Percentiles rank a stretch among this genome's conserved stretches.
Conservation (phyloP, 2,113 vertebrate genomes). For the Chascanopsetta lugubris region DNA sequence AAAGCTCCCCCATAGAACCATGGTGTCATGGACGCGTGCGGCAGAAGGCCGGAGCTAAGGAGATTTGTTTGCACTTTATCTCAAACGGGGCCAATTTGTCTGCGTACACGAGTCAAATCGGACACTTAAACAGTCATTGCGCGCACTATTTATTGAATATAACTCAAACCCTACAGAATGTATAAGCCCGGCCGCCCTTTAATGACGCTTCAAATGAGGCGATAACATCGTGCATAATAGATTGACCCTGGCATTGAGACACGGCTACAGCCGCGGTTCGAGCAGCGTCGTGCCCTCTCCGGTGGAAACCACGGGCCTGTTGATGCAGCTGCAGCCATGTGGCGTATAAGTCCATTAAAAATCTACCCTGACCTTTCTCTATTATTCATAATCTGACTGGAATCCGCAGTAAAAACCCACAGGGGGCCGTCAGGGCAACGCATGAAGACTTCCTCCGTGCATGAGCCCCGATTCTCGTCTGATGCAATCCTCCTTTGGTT, state of each 20-base stretch:
- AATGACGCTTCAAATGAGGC: constrained; percentile 15
- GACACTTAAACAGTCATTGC: constrained; percentile 4
- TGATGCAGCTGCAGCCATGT: constrained; percentile 43
- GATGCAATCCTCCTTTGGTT: constrained; percentile 9
- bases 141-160: constrained; percentile 10
- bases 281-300: constrained; percentile 10
- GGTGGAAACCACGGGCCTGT: constrained; percentile 31
- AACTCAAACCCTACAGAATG: background rate
- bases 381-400: constrained; percentile 72
- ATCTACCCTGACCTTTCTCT: constrained; percentile 70
- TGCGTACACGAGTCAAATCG: background rate
- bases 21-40: constrained; percentile 37
- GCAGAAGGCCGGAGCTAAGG: constrained; percentile 2
- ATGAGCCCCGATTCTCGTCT: constrained; percentile 1
- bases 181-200: background rate
- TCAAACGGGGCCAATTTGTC: background rate
- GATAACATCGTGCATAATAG: constrained; percentile 10
- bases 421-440: constrained; percentile 30
- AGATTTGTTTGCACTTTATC: constrained; percentile 15
- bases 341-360: constrained; percentile 61
- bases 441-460: constrained; percentile 12
- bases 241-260: constrained; percentile 20
- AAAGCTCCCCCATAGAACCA: constrained; percentile 37
- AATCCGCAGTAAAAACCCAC: constrained; percentile 56
- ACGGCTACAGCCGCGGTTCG: constrained; percentile 6